A percentile compares a stretch with the other conserved stretches of the same genome.
These are phyloP conservation scores for Telenomus remus DNA, from an alignment of 1,140 invertebrate species.

Conservation along the genomic window DNA sequence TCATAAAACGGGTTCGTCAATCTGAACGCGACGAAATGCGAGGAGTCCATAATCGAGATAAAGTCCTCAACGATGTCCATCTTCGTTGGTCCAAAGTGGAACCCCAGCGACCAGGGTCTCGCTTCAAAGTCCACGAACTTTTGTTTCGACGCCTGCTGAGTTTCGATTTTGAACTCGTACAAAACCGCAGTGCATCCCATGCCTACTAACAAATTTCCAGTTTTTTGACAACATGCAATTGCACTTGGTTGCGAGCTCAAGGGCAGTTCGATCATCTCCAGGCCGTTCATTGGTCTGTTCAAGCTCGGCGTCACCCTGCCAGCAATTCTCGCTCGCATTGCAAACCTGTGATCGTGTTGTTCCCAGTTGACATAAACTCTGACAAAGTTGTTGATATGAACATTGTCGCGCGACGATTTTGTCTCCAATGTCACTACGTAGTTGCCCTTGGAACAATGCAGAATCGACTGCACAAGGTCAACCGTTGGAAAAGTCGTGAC, in stretches of 20 bases:
- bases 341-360: slow-evolving; percentile 74
- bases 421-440: slow-evolving; percentile 80
- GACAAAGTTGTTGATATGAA: slow-evolving; percentile 77
- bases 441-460: slow-evolving; percentile 78
- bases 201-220: slow-evolving; percentile 79
- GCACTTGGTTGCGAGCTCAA: slow-evolving; percentile 76
- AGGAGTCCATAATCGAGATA: slow-evolving; percentile 75
- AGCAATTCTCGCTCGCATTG: slow-evolving; percentile 83
- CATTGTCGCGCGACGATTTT: slow-evolving; percentile 77
- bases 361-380: slow-evolving; percentile 82
- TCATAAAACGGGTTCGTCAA: slow-evolving; percentile 71
- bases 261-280: slow-evolving; percentile 84
- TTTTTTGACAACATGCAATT: slow-evolving; percentile 79
- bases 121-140: slow-evolving; percentile 82
- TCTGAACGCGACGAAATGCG: slow-evolving; percentile 55
- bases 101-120: slow-evolving; percentile 73
- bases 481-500: slow-evolving; percentile 80
- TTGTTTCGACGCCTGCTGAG: slow-evolving; percentile 79
- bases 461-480: slow-evolving; percentile 78
- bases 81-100: slow-evolving; percentile 75
- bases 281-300: slow-evolving; percentile 75
- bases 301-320: slow-evolving; percentile 81
- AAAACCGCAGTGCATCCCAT: slow-evolving; percentile 76
- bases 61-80: slow-evolving; percentile 79
- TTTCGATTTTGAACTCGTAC: slow-evolving; percentile 78